Evolutionary conservation across 2,797 vertebrate genomes (phyloP).

Genomic region (Sebastiscus albofasciatus): DNA sequence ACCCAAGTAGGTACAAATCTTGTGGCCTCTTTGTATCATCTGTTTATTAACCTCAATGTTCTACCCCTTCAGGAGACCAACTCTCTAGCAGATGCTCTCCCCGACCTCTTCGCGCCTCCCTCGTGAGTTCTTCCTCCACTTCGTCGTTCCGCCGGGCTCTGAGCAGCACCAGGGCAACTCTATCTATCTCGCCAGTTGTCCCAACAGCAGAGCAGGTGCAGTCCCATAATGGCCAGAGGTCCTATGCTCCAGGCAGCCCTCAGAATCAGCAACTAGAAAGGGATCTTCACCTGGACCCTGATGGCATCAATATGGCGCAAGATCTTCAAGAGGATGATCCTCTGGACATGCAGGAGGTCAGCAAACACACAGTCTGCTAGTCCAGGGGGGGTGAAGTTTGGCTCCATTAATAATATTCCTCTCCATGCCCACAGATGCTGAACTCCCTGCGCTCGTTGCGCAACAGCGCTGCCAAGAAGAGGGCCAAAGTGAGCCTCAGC

Average conservation of each 20-base stretch:
- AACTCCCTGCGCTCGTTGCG: conserved; percentile 89
- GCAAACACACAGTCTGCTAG: conserved; percentile 25
- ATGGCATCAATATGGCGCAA: conserved; percentile 64
- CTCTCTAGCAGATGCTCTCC: conserved; percentile 77
- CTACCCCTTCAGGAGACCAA: conserved; percentile 72
- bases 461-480: conserved; percentile 94
- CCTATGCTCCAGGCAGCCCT: conserved; percentile 45
- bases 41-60: not conserved
- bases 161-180: conserved; percentile 62
- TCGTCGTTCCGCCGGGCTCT: conserved; percentile 80
- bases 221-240: conserved; percentile 48
- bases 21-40: not conserved
- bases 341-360: conserved; percentile 91
- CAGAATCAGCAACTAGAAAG: conserved; percentile 56
- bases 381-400: not conserved
- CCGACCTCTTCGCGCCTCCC: conserved; percentile 82
- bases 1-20: not conserved
- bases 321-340: conserved; percentile 83
- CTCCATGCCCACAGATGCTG: conserved; percentile 86
- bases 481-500: conserved; percentile 86
- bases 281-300: conserved; percentile 74
- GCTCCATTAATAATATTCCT: not conserved
- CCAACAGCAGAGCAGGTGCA: conserved; percentile 77
- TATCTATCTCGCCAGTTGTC: conserved; percentile 84
- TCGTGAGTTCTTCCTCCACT: conserved; percentile 83